Percentiles rank a stretch among this genome's conserved stretches.
These are phyloP conservation scores for Nephrotoma appendiculata DNA, from an alignment of 2,888 invertebrate species.

Conservation along the genomic window DNA sequence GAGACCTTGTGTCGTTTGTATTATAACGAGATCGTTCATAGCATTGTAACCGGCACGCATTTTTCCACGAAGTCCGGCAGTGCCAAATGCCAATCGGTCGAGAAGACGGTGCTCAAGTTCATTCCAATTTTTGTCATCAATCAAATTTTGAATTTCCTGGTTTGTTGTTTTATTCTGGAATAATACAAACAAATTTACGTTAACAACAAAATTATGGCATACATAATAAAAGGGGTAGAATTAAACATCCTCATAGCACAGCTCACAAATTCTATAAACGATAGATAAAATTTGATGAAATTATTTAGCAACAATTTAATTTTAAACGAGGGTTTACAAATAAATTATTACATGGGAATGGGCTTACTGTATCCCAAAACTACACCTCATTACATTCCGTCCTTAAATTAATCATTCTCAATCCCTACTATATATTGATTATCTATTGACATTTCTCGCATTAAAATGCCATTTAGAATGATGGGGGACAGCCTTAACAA, in stretches of 20 bases:
- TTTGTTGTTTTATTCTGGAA: constrained; percentile 46
- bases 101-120: constrained; percentile 49
- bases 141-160: constrained; percentile 45
- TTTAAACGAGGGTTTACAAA: not conserved
- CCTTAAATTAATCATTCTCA: no score
- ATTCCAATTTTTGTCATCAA: constrained; percentile 39
- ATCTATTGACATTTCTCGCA: no score
- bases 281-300: not conserved
- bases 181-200: constrained; percentile 3
- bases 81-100: constrained; percentile 70
- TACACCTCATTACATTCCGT: no score
- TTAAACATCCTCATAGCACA: not conserved
- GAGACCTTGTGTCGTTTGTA: constrained; percentile 89
- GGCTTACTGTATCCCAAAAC: no score
- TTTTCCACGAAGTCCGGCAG: constrained; percentile 78
- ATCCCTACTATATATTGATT: no score
- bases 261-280: not conserved
- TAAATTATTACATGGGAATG: no score
- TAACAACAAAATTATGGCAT: no score
- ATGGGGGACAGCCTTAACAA: no score
- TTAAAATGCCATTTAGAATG: no score
- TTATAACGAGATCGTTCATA: constrained; percentile 93
- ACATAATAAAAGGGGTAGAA: not conserved
- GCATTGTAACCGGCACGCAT: constrained; percentile 89
- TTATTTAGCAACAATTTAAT: not conserved